Evolutionary conservation across 2,888 invertebrate species (phyloP), one percentile per base, ranked within the genome.

Genomic region (Phoenoteleia sp.): DNA sequence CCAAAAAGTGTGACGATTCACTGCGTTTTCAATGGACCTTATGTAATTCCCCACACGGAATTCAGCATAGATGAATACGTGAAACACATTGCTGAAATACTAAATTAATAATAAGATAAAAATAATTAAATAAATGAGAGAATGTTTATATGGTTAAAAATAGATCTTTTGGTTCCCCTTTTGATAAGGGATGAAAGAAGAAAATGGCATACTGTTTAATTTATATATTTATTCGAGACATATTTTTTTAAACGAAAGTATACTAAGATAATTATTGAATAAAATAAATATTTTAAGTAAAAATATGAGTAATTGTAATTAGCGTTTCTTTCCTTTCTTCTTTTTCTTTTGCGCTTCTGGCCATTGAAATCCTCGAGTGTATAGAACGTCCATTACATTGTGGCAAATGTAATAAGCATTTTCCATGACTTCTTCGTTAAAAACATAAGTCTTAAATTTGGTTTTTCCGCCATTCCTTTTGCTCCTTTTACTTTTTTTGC

Each of bases 381-480:
- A 96, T 13, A 99, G 94, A 9, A 98, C 95, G 91, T 98, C 98
- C 94, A 98, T 98, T 0, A 98, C 97, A 92, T 98, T 98, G 92
- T 99, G 99, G 88, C 98, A 98, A 0, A 97, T 98, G 91, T 97
- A 98, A 93, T 99, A 98, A 0, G 98, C 98, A 91, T 99, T 99
- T 87, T 98, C 97, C 98, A 99, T 98, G 0, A 98, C 98, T 2
- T 97, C 96, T 88, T 98, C 97, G 86, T 97, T 97, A 90, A 98
- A 96, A 91, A 98, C 97, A 90, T 98, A 98, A 69, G 97, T 96
- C 36, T 96, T 96, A 89, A 96, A 96, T 89, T 96, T 95, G 3
- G 96, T 95, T 84, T 94, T 94, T 67, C 96, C 95, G 60, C 94
- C 96, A 81, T 95, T 95, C 87, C 95, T 95, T 88, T 95, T 90